Percentiles rank a stretch among this genome's conserved stretches.
Conservation (phyloP, 1,140 invertebrate species). For the Drosophila sucinea region DNA sequence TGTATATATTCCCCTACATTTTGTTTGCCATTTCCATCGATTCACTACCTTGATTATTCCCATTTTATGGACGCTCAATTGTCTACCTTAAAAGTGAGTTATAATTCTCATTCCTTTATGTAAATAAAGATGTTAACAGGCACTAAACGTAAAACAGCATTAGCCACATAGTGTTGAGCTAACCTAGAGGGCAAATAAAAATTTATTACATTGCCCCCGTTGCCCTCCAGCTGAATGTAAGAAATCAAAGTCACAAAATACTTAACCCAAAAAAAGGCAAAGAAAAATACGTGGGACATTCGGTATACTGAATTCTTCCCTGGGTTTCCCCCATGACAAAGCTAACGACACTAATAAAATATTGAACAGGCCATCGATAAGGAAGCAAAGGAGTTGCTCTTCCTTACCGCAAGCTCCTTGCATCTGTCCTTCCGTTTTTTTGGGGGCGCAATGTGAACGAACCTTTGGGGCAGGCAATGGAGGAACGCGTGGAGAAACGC, state of each 20-base stretch:
- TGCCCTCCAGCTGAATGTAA: constrained; percentile 26
- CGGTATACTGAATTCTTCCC: background rate
- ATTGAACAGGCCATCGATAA: constrained; percentile 80
- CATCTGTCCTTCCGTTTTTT: background rate
- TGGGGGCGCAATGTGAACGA: constrained; percentile 59
- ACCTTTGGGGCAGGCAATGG: constrained; percentile 36
- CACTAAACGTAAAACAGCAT: constrained; percentile 34
- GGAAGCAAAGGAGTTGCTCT: constrained; percentile 63
- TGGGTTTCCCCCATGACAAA: background rate
- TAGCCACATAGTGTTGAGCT: constrained; percentile 17
- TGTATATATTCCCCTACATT: background rate
- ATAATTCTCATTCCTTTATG: background rate
- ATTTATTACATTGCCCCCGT: constrained; percentile 54
- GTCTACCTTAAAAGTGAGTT: constrained; percentile 46
- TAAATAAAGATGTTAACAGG: constrained; percentile 56
- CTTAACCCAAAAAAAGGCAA: constrained; percentile 8
- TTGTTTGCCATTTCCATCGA: background rate
- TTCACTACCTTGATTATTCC: background rate
- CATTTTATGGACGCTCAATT: constrained; percentile 45
- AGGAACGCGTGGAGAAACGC: constrained; percentile 35
- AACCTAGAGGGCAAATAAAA: constrained; percentile 59
- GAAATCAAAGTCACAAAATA: constrained; percentile 59
- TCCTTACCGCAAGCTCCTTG: constrained; percentile 3
- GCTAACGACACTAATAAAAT: constrained; percentile 81
- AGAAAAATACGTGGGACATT: constrained; percentile 14